These are phyloP conservation scores for Chaetops frenatus DNA, from an alignment of 2,113 vertebrate genomes.

Conservation along the genomic window DNA sequence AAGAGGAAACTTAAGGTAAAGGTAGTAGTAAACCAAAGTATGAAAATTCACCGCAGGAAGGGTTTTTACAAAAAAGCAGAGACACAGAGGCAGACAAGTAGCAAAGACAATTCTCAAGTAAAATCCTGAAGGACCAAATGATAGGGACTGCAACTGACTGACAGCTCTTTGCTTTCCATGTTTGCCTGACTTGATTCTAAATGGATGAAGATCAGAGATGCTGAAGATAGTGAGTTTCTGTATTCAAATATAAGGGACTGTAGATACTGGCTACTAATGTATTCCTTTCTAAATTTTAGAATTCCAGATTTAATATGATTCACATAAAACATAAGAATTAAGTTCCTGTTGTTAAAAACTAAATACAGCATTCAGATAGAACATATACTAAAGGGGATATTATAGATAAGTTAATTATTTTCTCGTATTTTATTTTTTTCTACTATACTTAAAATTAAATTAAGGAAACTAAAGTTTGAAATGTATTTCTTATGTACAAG, in stretches of 20 bases:
- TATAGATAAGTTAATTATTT: neutral
- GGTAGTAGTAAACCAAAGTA: neutral
- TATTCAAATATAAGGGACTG: neutral
- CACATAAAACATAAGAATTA: neutral
- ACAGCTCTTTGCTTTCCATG: neutral
- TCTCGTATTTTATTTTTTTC: neutral
- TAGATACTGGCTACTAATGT: neutral
- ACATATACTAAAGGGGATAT: neutral
- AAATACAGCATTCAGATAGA: neutral
- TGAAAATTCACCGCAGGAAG: neutral
- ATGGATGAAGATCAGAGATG: neutral
- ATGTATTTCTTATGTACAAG: no score
- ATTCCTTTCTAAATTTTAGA: neutral
- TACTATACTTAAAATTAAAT: neutral
- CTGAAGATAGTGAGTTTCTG: neutral
- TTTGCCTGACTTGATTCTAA: neutral
- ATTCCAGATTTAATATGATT: neutral
- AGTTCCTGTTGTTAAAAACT: neutral
- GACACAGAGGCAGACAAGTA: neutral
- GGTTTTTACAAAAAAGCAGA: neutral
- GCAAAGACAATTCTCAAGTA: neutral
- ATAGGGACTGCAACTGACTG: neutral
- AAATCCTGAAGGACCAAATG: neutral
- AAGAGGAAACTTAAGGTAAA: neutral
- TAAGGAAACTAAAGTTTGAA: neutral